phyloP scores from a whole-genome alignment of 2,888 invertebrate species.

The Tanypteryx hageni region DNA sequence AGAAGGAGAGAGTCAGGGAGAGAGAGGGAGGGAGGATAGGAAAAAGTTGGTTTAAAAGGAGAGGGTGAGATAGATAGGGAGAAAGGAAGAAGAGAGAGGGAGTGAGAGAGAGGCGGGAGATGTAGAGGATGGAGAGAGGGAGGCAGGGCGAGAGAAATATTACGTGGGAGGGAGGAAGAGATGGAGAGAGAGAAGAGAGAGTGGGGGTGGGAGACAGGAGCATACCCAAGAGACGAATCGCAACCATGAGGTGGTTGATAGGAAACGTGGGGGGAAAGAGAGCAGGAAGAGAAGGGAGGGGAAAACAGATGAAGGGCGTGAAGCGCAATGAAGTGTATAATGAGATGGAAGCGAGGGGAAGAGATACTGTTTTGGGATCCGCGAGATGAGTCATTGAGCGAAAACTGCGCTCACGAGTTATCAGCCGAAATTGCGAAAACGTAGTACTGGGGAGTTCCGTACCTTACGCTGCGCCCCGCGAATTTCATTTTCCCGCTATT shows the following conservation, averaged over 20 bases:
- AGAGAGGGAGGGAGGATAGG: too few species aligned
- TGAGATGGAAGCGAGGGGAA: slow-evolving; percentile 37
- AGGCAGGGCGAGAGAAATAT: not conserved
- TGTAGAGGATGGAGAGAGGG: not conserved
- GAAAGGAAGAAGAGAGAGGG: not conserved
- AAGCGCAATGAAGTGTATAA: slow-evolving; percentile 55
- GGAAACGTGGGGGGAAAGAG: not conserved
- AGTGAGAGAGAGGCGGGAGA: not conserved
- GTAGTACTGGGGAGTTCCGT: not conserved
- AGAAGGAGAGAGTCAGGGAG: too few species aligned
- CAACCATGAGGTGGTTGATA: not conserved
- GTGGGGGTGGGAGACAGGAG: too few species aligned
- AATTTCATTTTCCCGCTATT: slow-evolving; percentile 46
- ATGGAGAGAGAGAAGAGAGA: not conserved
- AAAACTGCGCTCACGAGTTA: slow-evolving; percentile 18
- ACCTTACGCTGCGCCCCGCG: not conserved
- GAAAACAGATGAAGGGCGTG: slow-evolving; percentile 44
- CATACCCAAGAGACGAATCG: too few species aligned
- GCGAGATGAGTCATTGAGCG: slow-evolving; percentile 52
- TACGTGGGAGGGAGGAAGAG: not conserved
- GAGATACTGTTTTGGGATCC: slow-evolving; percentile 25
- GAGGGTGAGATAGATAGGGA: not conserved
- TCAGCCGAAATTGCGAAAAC: slow-evolving; percentile 16
- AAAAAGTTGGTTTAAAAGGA: too few species aligned
- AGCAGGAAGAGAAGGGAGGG: not conserved